Conservation (phyloP, 2,797 vertebrate species). For the Sebastes itinus region DNA sequence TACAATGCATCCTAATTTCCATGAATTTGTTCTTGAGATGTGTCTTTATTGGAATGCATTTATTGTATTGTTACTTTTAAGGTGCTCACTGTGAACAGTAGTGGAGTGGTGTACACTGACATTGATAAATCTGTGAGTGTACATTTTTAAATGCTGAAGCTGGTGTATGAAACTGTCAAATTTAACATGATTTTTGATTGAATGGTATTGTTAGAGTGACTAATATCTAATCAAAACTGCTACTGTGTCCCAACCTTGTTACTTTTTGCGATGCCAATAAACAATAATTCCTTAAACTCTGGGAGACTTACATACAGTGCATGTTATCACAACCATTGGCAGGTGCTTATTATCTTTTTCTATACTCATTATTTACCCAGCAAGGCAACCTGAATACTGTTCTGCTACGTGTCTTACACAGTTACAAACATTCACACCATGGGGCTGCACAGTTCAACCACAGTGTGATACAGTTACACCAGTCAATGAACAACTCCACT, state of each 20-base stretch:
- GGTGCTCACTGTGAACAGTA: background rate
- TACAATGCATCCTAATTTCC: background rate
- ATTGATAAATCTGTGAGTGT: background rate
- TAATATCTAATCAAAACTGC: background rate
- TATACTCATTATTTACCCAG: background rate
- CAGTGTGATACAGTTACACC: background rate
- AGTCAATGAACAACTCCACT: conserved; percentile 4
- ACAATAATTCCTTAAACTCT: background rate
- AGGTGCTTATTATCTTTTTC: background rate
- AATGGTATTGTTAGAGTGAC: background rate
- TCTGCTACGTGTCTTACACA: background rate
- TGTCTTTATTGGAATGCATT: background rate
- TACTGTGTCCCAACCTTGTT: background rate
- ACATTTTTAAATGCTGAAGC: background rate
- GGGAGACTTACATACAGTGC: background rate
- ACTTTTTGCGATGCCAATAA: background rate
- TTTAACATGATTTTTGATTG: background rate
- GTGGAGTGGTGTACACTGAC: background rate
- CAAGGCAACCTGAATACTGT: background rate
- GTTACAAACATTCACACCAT: background rate
- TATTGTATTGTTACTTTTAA: background rate
- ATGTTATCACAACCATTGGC: background rate
- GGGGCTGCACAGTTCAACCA: background rate
- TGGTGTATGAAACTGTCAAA: background rate
- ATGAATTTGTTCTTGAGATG: background rate